A percentile compares a stretch with the other conserved stretches of the same genome.
Conservation (phyloP, 2,888 invertebrate species). For the Melanargia galathea region DNA sequence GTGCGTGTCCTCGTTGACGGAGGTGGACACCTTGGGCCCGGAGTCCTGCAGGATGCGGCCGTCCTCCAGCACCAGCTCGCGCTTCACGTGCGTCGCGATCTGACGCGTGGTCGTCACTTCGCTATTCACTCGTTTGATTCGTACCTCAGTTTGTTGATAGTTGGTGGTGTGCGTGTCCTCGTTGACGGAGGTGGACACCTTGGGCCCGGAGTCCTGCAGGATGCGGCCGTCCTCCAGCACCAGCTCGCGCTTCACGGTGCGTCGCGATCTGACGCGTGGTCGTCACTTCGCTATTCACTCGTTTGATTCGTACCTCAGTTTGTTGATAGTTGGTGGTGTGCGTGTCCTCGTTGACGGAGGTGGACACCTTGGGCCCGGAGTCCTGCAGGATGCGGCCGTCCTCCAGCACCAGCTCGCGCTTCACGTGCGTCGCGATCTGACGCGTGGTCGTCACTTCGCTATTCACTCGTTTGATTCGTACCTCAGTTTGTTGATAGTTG, state of each 20-base stretch:
- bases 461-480: too few species aligned
- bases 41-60: constrained; percentile 94
- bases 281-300: too few species aligned
- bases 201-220: constrained; percentile 94
- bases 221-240: constrained; percentile 95
- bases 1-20: constrained; percentile 94
- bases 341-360: constrained; percentile 94
- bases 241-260: constrained; percentile 92
- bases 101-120: constrained; percentile 94
- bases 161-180: constrained; percentile 95
- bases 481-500: constrained; percentile 89
- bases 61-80: constrained; percentile 94
- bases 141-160: constrained; percentile 87
- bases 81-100: constrained; percentile 94
- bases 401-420: constrained; percentile 93
- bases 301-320: too few species aligned
- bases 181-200: constrained; percentile 94
- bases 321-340: constrained; percentile 94
- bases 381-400: constrained; percentile 95
- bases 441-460: constrained; percentile 94
- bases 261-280: constrained; percentile 96
- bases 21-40: too few species aligned
- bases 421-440: constrained; percentile 95
- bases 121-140: too few species aligned
- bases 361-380: too few species aligned